phyloP scores from a whole-genome alignment of 2,113 vertebrate species.

The Puntigrus tetrazona region DNA sequence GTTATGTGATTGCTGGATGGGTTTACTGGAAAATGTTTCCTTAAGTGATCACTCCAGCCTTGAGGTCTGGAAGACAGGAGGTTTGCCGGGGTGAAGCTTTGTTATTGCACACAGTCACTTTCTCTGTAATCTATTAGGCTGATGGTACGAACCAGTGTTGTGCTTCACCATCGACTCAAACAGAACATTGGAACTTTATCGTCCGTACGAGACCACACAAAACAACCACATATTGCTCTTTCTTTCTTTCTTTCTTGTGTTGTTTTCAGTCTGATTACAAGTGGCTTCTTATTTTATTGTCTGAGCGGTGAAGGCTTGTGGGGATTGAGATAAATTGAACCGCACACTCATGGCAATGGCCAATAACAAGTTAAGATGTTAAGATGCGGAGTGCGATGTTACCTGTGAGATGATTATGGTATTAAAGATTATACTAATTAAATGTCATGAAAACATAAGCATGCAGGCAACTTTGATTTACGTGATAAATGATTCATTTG shows the following conservation, averaged over 20 bases:
- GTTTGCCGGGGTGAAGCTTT: slow-evolving; percentile 42
- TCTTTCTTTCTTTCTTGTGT: not conserved
- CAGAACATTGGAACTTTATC: not conserved
- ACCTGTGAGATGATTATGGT: not conserved
- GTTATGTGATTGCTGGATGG: slow-evolving; percentile 55
- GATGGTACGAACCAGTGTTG: not conserved
- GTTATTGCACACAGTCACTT: slow-evolving; percentile 39
- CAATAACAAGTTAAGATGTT: not conserved
- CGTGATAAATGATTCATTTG: not conserved
- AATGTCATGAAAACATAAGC: not conserved
- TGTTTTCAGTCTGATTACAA: too few relatives aligned
- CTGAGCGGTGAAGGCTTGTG: not conserved
- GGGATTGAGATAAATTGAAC: not conserved
- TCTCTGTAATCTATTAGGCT: slow-evolving; percentile 13
- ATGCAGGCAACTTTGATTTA: not conserved
- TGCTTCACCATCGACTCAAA: slow-evolving; percentile 3
- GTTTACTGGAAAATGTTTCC: slow-evolving; percentile 53
- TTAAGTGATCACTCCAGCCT: slow-evolving; percentile 42
- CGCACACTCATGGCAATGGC: not conserved
- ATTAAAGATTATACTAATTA: not conserved
- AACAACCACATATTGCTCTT: not conserved
- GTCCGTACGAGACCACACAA: not conserved
- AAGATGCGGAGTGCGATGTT: not conserved
- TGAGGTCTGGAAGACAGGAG: slow-evolving; percentile 49
- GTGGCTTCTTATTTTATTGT: not conserved